phyloP scores from a whole-genome alignment of 1,140 invertebrate species.

The Scaptomyza graminum region DNA sequence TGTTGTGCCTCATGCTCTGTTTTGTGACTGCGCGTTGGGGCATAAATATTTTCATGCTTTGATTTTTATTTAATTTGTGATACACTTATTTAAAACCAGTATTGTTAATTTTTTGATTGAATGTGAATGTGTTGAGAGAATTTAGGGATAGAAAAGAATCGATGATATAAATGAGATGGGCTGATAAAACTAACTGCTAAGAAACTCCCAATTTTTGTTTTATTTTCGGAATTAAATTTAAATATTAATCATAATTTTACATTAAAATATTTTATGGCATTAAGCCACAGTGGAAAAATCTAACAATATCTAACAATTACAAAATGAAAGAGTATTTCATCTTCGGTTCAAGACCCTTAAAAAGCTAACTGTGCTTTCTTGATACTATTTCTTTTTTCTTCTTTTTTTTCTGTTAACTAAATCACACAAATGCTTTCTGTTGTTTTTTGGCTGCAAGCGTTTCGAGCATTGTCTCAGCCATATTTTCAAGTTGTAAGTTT shows the following conservation, averaged over 20 bases:
- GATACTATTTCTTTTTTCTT: conserved; percentile 12
- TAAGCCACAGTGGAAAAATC: too few species aligned
- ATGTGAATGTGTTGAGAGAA: background rate
- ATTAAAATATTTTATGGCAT: too few species aligned
- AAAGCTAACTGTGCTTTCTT: conserved; percentile 13
- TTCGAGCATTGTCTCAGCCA: conserved; percentile 23
- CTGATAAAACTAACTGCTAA: too few species aligned
- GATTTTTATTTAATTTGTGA: conserved; percentile 55
- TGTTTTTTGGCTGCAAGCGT: conserved; percentile 16
- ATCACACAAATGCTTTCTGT: conserved; percentile 51
- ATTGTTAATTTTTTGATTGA: too few species aligned
- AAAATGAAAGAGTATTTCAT: background rate
- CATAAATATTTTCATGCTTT: conserved; percentile 46
- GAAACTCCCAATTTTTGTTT: too few species aligned
- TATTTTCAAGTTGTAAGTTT: conserved; percentile 29
- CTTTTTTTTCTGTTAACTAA: conserved; percentile 39
- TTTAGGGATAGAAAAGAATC: too few species aligned
- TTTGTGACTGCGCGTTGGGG: background rate
- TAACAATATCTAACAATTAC: too few species aligned
- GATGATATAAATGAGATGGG: too few species aligned
- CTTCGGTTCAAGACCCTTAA: background rate
- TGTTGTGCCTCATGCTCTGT: too few species aligned
- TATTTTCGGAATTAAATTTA: too few species aligned
- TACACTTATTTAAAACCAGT: background rate
- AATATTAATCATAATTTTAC: too few species aligned